A percentile compares a stretch with the other conserved stretches of the same genome.
phyloP scores from a whole-genome alignment of 2,888 invertebrate species.

The Galerucella pusilla region DNA sequence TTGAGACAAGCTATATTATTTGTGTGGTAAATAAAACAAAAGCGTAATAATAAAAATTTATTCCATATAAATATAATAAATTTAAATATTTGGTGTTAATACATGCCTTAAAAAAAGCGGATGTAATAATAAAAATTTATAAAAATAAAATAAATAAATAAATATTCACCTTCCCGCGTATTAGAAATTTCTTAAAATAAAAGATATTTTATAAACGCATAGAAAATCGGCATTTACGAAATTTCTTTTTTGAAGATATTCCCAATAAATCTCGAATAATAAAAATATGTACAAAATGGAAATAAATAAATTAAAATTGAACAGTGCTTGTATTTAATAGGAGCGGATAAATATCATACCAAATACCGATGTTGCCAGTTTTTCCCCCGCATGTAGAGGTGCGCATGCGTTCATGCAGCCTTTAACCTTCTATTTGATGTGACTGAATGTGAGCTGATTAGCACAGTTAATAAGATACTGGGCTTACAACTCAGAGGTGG shows the following conservation, averaged over 20 bases:
- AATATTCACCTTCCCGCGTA: slow-evolving; percentile 39
- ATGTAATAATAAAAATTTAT: slow-evolving; percentile 5
- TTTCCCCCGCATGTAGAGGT: no score
- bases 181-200: slow-evolving; percentile 40
- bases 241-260: slow-evolving; percentile 45
- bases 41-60: neutral
- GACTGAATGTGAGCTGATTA: no score
- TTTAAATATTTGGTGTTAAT: slow-evolving; percentile 12
- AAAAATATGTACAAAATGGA: slow-evolving; percentile 41
- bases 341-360: no score
- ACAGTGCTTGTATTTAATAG: no score
- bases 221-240: slow-evolving; percentile 41
- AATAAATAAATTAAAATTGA: slow-evolving; percentile 37
- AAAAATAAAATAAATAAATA: neutral
- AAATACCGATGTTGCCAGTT: no score
- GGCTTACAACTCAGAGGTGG: no score
- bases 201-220: slow-evolving; percentile 44
- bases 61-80: neutral
- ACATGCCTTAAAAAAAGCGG: neutral
- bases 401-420: no score
- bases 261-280: slow-evolving; percentile 39
- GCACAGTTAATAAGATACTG: no score
- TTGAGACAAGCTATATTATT: neutral
- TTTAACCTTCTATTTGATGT: no score
- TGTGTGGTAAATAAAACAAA: neutral